Conservation (phyloP, 2,888 invertebrate genomes). For the Dinocampus coccinellae region DNA sequence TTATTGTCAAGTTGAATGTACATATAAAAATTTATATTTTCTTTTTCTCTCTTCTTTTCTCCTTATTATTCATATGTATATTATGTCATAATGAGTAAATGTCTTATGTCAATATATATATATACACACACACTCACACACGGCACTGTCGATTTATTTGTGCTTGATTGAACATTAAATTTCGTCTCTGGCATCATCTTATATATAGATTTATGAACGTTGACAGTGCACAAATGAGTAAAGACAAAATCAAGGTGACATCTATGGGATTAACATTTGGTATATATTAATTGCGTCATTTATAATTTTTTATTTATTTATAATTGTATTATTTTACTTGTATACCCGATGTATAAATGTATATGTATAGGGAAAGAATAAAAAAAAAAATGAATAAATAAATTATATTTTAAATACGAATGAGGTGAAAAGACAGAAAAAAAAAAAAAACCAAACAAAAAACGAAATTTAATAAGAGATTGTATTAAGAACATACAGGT, state of each 20-base stretch:
- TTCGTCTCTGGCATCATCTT: background rate
- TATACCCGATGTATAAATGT: background rate
- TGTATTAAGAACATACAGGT: background rate
- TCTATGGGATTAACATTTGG: slow-evolving; percentile 14
- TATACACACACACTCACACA: background rate
- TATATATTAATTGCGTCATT: background rate
- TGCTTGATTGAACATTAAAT: slow-evolving; percentile 7
- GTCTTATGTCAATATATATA: background rate
- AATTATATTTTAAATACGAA: too few species aligned
- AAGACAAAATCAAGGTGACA: slow-evolving; percentile 23
- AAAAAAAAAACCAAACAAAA: slow-evolving; percentile 4
- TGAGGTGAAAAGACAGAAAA: background rate
- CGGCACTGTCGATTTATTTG: slow-evolving; percentile 5
- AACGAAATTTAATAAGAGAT: background rate
- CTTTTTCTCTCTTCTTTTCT: background rate
- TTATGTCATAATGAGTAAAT: background rate
- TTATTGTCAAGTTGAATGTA: too few species aligned
- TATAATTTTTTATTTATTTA: background rate
- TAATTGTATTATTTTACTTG: background rate
- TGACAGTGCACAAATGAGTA: background rate
- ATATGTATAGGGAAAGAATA: background rate
- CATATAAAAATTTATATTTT: background rate
- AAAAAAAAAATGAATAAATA: background rate
- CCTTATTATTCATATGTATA: background rate
- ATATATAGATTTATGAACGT: background rate